These are phyloP conservation scores for Cheracebus regulus DNA, from an alignment of 2,797 vertebrate species.

Conservation along the genomic window DNA sequence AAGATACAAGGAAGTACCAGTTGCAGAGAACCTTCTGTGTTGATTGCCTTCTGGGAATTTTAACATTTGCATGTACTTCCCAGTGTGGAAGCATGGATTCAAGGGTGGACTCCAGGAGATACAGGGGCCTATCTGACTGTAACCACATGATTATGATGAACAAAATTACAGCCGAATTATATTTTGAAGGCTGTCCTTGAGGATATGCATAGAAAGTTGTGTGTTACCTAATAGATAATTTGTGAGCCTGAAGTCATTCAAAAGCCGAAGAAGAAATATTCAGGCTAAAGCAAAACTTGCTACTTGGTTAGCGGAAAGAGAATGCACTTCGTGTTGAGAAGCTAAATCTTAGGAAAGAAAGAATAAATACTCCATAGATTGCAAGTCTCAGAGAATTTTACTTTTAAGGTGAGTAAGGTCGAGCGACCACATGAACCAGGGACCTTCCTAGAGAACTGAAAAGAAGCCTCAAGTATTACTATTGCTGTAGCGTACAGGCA, in stretches of 20 bases:
- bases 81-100: neutral
- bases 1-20: neutral
- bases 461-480: neutral
- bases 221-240: neutral
- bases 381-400: neutral
- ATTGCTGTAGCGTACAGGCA: neutral
- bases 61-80: neutral
- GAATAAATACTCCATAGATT: neutral
- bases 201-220: neutral
- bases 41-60: neutral
- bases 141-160: conserved; percentile 1
- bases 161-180: neutral
- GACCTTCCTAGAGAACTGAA: neutral
- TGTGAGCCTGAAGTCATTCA: neutral
- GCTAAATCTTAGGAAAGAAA: neutral
- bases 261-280: conserved; percentile 13
- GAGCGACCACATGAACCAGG: neutral
- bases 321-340: neutral
- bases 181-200: conserved; percentile 3
- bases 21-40: neutral
- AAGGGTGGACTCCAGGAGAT: neutral
- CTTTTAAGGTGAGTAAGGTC: neutral
- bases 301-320: conserved; percentile 31
- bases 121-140: neutral
- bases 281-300: neutral